A percentile compares a stretch with the other conserved stretches of the same genome.
These are phyloP conservation scores for Ifrita kowaldi DNA, from an alignment of 2,113 vertebrate species.

Conservation along the genomic window DNA sequence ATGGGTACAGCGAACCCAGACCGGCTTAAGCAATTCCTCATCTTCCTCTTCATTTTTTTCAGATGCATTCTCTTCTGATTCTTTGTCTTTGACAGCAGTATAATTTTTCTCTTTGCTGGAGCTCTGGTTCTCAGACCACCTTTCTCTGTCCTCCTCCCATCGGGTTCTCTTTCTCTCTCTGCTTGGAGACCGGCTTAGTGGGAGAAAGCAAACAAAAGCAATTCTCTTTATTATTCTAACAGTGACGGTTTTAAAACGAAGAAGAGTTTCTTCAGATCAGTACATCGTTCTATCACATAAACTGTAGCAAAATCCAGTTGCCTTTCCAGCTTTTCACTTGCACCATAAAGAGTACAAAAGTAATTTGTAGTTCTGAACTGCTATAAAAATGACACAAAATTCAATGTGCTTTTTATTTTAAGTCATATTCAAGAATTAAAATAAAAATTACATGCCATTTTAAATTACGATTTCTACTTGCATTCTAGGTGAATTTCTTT, in stretches of 20 bases:
- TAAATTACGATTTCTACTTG: neutral
- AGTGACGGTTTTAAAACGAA: neutral
- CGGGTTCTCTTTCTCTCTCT: constrained; percentile 88
- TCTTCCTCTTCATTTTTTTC: constrained; percentile 86
- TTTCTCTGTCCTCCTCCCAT: constrained; percentile 87
- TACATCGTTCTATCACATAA: neutral
- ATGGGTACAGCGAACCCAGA: constrained; percentile 96
- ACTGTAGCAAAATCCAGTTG: neutral
- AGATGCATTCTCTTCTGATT: constrained; percentile 69
- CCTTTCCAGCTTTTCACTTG: neutral
- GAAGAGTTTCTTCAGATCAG: neutral
- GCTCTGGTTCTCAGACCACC: constrained; percentile 72
- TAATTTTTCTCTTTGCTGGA: constrained; percentile 73
- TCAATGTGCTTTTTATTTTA: neutral
- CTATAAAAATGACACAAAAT: neutral
- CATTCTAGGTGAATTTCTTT: neutral
- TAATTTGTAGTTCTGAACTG: neutral
- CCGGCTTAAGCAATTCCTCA: constrained; percentile 88
- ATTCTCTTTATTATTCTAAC: neutral
- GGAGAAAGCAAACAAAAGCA: neutral
- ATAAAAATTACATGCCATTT: neutral
- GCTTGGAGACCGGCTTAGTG: constrained; percentile 81
- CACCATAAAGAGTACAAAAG: neutral
- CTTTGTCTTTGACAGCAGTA: constrained; percentile 74
- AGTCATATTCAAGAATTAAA: neutral